Base-by-base conservation (phyloP, 2,888 invertebrate genomes). In the Folsomia manolachei region DNA sequence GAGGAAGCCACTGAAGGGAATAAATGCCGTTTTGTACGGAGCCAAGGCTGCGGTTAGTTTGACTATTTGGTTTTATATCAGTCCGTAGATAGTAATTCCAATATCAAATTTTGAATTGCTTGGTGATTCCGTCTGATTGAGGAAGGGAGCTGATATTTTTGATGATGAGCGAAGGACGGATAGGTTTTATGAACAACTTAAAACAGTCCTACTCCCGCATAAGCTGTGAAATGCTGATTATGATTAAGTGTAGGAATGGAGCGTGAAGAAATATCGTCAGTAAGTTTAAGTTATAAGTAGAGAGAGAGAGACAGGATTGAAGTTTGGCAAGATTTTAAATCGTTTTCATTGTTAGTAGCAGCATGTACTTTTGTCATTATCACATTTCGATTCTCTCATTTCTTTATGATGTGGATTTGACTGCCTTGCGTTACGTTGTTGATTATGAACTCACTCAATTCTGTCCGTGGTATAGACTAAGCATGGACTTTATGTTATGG, bases 281-380 rank as follows among this genome's bases (percentile, higher is more conserved):
- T n/a, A n/a, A n/a, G n/a, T n/a, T n/a, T n/a, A n/a, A n/a, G n/a
- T n/a, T n/a, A n/a, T n/a, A n/a, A n/a, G n/a, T n/a, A n/a, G n/a
- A 4, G 39, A 39, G 39, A 14, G 14, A 39, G 39, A 4, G 4
- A 39, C 7, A 39, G 56, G 56, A 56, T 56, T 56, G 56, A 56
- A 56, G 56, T 56, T 56, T 56, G 56, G 56, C 56, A 56, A 56
- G 56, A 56, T 56, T 56, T 56, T 18, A 19, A 56, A 56, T 56
- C 56, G 56, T 56, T 56, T 56, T 56, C 24, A 62, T 25, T 25
- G 62, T 62, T 24, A 62, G 26, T 23, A 62, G 51, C 27, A 39
- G 65, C 65, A 66, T 25, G 65, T 51, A 66, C 21, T 66, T 52
- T 66, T n/a, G 65, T 66, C 65, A 52, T 66, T 66, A 66, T 39